Evolutionary conservation across 2,113 vertebrate genomes (phyloP).

Genomic region (Microcebus murinus): DNA sequence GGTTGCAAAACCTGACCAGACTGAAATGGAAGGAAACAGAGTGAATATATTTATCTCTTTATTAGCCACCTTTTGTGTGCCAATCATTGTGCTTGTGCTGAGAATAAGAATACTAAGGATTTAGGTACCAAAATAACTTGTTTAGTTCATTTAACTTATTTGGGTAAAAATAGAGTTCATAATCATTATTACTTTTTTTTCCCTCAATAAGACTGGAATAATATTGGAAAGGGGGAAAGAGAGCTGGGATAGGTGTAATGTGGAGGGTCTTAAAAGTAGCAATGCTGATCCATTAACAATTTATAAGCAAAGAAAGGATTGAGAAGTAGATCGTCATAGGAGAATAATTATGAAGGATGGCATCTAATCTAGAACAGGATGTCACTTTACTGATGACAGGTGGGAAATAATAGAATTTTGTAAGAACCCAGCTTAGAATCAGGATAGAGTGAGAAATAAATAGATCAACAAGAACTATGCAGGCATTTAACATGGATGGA

Average conservation of each 20-base stretch:
- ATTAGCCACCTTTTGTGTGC: neutral
- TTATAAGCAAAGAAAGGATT: neutral
- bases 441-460: neutral
- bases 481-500: neutral
- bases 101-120: neutral
- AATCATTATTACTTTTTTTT: neutral
- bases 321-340: neutral
- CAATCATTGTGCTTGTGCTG: neutral
- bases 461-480: neutral
- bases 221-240: neutral
- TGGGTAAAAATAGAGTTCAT: neutral
- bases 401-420: neutral
- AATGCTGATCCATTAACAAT: neutral
- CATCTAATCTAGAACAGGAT: neutral
- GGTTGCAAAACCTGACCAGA: neutral
- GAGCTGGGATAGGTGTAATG: rapidly evolving
- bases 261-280: neutral
- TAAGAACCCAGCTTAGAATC: neutral
- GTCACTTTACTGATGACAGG: neutral
- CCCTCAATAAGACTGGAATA: neutral
- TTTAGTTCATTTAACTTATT: neutral
- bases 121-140: neutral
- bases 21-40: neutral
- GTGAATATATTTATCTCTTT: neutral
- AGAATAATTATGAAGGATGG: neutral